Percentiles rank a stretch among this genome's conserved stretches.
These are phyloP conservation scores for Entomyzon cyanotis DNA, from an alignment of 2,113 vertebrate genomes.

Conservation along the genomic window DNA sequence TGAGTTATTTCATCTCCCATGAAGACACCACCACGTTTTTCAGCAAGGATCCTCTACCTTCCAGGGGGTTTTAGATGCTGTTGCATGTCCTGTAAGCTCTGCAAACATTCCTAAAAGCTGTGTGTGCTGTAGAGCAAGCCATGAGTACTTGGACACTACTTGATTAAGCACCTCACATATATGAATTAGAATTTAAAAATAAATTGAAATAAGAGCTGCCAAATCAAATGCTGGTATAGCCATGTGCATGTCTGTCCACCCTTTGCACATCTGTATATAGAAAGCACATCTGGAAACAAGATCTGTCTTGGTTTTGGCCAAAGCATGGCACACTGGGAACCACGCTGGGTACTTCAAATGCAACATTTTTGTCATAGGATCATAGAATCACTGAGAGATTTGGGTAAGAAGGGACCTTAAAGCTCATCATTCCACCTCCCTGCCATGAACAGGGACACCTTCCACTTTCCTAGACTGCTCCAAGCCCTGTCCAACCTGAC, in stretches of 20 bases:
- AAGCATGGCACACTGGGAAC: fast-evolving
- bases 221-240: not conserved
- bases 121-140: not conserved
- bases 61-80: not conserved
- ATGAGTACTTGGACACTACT: not conserved
- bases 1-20: not conserved
- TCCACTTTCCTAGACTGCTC: fast-evolving
- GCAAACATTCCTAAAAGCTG: not conserved
- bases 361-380: not conserved
- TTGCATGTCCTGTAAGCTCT: not conserved
- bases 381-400: not conserved
- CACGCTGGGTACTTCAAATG: not conserved
- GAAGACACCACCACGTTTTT: not conserved
- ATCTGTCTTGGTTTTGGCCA: fast-evolving
- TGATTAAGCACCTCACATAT: not conserved
- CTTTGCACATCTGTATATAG: not conserved
- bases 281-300: fast-evolving
- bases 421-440: not conserved
- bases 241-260: not conserved
- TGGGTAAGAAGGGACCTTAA: not conserved
- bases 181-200: not conserved
- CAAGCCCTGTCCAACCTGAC: not conserved
- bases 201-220: not conserved
- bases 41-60: not conserved
- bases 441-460: not conserved